Evolutionary conservation across 2,888 invertebrate genomes (phyloP).

Genomic region (Microplitis deprimator): DNA sequence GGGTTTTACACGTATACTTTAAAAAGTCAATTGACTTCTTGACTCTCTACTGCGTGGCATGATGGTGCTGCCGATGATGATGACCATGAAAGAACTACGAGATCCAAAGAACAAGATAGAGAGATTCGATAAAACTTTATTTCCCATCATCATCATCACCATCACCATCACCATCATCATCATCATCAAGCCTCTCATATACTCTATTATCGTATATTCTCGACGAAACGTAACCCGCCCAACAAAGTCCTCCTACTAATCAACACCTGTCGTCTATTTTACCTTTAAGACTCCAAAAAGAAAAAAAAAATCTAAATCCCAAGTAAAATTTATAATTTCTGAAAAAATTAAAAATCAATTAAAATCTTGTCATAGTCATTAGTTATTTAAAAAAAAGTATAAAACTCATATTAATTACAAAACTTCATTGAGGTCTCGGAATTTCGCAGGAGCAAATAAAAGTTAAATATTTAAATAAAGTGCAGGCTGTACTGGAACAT

Average conservation of each 20-base stretch:
- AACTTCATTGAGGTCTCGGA: no score
- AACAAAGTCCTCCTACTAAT: constrained; percentile 51
- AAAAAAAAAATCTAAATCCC: background rate
- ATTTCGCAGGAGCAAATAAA: no score
- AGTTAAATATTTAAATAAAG: no score
- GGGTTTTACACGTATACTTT: background rate
- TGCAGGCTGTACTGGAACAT: background rate
- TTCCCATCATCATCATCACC: constrained; percentile 24
- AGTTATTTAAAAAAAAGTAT: no score
- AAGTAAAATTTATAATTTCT: background rate
- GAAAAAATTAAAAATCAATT: no score
- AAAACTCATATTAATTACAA: no score
- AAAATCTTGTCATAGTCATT: no score
- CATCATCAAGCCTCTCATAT: background rate
- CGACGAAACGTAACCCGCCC: constrained; percentile 51
- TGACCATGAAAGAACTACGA: background rate
- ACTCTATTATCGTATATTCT: constrained; percentile 17
- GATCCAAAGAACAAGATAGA: background rate
- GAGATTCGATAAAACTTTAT: background rate
- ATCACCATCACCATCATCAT: background rate
- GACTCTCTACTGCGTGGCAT: background rate
- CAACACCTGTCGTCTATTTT: constrained; percentile 54
- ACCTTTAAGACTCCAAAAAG: constrained; percentile 14
- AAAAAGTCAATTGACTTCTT: background rate
- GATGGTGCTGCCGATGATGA: background rate